These are phyloP conservation scores for Jaculus jaculus DNA, from an alignment of 2,113 vertebrate genomes.

Conservation along the genomic window DNA sequence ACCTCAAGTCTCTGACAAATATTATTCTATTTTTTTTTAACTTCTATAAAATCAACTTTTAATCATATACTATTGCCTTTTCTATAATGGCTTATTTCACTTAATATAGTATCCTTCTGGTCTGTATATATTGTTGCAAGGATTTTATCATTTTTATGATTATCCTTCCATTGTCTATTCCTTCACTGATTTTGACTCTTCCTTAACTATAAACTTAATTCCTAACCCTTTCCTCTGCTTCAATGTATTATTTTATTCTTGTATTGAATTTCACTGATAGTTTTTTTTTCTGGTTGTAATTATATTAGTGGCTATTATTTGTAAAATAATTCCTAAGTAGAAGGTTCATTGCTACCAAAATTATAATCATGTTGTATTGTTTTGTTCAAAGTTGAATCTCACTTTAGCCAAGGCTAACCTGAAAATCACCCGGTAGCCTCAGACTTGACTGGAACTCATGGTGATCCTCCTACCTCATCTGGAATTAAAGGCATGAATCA, in stretches of 20 bases:
- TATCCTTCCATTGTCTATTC: neutral
- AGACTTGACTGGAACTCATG: too few species aligned
- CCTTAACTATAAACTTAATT: neutral
- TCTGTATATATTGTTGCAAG: neutral
- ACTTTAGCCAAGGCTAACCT: too few species aligned
- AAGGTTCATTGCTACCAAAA: neutral
- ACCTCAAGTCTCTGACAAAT: neutral
- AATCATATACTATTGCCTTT: neutral
- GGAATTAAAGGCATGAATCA: too few species aligned
- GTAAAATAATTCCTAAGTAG: neutral
- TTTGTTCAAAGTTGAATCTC: too few species aligned
- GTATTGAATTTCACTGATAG: neutral
- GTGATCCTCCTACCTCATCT: too few species aligned
- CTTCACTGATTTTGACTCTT: neutral
- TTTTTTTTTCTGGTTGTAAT: slow-evolving; percentile 11
- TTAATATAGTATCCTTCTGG: neutral
- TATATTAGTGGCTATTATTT: neutral
- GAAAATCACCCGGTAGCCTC: too few species aligned
- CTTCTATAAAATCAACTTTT: neutral
- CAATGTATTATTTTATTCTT: neutral
- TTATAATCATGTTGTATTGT: neutral
- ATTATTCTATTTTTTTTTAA: neutral
- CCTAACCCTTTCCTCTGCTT: neutral
- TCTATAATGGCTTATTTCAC: neutral
- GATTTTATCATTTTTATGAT: neutral